Percentiles rank a stretch among this genome's conserved stretches.
Conservation (phyloP, 1,140 invertebrate genomes). For the Drosophila grimshawi region DNA sequence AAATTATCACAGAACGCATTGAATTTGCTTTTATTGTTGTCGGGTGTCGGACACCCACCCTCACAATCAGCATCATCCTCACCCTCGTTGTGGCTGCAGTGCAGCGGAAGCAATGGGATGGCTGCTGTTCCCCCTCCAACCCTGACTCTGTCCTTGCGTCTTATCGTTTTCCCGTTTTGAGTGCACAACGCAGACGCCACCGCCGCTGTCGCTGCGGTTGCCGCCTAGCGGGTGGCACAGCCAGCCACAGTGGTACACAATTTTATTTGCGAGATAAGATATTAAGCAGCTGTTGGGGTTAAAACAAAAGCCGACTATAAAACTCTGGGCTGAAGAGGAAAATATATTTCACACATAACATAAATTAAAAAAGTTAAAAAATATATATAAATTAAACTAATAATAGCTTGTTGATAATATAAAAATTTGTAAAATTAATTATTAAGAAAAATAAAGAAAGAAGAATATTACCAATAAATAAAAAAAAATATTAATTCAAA, state of each 20-base stretch:
- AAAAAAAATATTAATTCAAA: too few species aligned
- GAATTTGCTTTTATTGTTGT: conserved; percentile 82
- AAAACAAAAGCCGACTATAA: background rate
- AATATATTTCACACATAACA: too few species aligned
- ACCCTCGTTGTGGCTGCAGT: conserved; percentile 29
- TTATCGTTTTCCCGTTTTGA: conserved; percentile 76
- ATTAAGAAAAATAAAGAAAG: too few species aligned
- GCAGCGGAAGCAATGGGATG: conserved; percentile 53
- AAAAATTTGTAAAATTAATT: too few species aligned
- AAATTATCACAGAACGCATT: conserved; percentile 81
- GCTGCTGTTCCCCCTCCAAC: conserved; percentile 10
- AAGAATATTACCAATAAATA: too few species aligned
- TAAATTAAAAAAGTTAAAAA: too few species aligned
- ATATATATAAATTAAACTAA: too few species aligned
- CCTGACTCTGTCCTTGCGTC: conserved; percentile 25
- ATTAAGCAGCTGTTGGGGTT: too few species aligned
- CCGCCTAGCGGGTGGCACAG: conserved; percentile 34
- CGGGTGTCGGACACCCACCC: conserved; percentile 42
- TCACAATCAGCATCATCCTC: conserved; percentile 4
- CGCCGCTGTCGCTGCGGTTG: conserved; percentile 40
- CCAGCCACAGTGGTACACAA: conserved; percentile 34
- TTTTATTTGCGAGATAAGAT: background rate
- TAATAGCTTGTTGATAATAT: too few species aligned
- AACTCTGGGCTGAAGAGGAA: too few species aligned
- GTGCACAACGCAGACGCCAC: conserved; percentile 40